Conservation (phyloP, 2,113 vertebrate genomes). For the Antechinus stuartii region DNA sequence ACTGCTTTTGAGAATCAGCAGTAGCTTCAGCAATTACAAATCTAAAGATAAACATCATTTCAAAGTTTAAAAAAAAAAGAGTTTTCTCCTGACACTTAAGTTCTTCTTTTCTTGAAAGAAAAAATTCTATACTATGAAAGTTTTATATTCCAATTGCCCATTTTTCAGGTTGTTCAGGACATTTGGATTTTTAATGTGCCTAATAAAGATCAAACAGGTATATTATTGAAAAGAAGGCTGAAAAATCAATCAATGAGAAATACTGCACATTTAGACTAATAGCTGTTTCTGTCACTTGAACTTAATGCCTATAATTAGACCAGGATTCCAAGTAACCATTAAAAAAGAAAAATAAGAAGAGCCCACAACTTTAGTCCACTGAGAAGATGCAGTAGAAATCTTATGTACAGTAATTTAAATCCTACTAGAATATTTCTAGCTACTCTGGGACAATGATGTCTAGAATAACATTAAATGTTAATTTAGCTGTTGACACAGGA, state of each 20-base stretch:
- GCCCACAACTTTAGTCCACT: neutral
- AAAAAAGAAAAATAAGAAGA: neutral
- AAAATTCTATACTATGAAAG: slow-evolving; percentile 23
- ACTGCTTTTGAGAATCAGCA: slow-evolving; percentile 37
- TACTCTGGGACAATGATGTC: slow-evolving; percentile 3
- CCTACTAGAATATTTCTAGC: slow-evolving; percentile 18
- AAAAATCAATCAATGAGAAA: slow-evolving; percentile 36
- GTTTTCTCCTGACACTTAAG: slow-evolving; percentile 30
- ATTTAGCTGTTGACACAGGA: slow-evolving; percentile 46
- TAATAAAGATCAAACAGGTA: slow-evolving; percentile 22
- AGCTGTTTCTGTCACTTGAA: slow-evolving; percentile 49
- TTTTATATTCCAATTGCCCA: slow-evolving; percentile 47
- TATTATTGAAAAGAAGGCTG: slow-evolving; percentile 40
- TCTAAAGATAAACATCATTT: slow-evolving; percentile 35
- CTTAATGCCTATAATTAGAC: slow-evolving; percentile 22
- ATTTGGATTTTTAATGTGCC: slow-evolving; percentile 15
- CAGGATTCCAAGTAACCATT: slow-evolving; percentile 39
- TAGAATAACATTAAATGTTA: neutral
- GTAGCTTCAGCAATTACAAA: slow-evolving; percentile 24
- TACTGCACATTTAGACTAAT: slow-evolving; percentile 14
- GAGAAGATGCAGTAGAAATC: neutral
- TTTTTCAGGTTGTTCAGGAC: slow-evolving; percentile 51
- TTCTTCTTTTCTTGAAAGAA: neutral
- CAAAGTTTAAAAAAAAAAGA: slow-evolving; percentile 18
- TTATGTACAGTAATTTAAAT: slow-evolving; percentile 27